phyloP scores from a whole-genome alignment of 2,888 invertebrate species.

The Azorinus chamasolen region DNA sequence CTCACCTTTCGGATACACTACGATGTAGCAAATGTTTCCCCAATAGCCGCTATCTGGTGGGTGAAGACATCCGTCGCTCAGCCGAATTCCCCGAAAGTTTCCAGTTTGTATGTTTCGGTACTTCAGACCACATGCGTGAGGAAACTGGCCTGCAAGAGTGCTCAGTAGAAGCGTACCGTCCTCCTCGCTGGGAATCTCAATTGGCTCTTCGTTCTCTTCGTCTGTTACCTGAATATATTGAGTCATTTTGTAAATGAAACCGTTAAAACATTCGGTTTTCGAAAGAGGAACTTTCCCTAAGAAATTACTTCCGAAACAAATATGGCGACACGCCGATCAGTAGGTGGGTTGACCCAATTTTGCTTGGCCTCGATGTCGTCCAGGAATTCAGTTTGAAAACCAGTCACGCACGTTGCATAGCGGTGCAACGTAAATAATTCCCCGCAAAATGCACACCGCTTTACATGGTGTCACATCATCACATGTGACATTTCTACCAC shows the following conservation, averaged over 20 bases:
- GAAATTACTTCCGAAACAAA: conserved; percentile 59
- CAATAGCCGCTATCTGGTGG: conserved; percentile 95
- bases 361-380: not conserved
- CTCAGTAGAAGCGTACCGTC: conserved; percentile 96
- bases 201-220: conserved; percentile 94
- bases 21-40: conserved; percentile 90
- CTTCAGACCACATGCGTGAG: conserved; percentile 98
- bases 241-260: conserved; percentile 70
- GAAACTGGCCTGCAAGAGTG: conserved; percentile 98
- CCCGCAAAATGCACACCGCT: too few species aligned
- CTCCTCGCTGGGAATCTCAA: conserved; percentile 97
- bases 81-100: conserved; percentile 88
- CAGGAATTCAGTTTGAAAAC: not conserved
- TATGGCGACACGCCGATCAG: conserved; percentile 44
- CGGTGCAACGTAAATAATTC: too few species aligned
- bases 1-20: conserved; percentile 89
- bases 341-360: not conserved
- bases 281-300: too few species aligned
- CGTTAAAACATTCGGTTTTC: not conserved
- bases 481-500: too few species aligned
- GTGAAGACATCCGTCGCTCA: conserved; percentile 96
- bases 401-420: conserved; percentile 1
- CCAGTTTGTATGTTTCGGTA: conserved; percentile 94
- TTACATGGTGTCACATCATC: too few species aligned
- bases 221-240: conserved; percentile 97